A percentile compares a stretch with the other conserved stretches of the same genome.
phyloP scores from a whole-genome alignment of 2,113 vertebrate genomes.

The Accipiter cooperii region DNA sequence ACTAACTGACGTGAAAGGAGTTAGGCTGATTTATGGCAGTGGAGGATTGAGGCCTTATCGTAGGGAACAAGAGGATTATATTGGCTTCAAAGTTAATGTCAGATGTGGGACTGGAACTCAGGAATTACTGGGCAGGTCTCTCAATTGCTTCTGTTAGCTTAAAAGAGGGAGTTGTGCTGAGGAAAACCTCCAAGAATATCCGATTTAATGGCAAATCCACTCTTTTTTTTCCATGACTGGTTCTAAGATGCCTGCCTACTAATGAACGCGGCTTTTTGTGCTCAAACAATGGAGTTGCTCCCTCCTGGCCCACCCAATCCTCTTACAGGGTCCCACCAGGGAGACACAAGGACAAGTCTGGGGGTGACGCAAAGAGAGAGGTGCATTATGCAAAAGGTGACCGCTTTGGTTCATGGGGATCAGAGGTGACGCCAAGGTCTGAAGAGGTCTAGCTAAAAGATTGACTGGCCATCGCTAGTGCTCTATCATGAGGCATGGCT shows the following conservation, averaged over 20 bases:
- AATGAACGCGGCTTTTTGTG: constrained; percentile 14
- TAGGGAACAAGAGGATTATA: constrained; percentile 42
- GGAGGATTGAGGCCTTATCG: background rate
- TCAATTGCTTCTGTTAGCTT: constrained; percentile 21
- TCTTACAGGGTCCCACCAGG: constrained; percentile 19
- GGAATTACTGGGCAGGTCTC: constrained; percentile 31
- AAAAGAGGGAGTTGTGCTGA: constrained; percentile 4
- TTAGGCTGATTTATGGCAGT: constrained; percentile 8
- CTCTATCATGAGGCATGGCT: background rate
- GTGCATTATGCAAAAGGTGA: background rate
- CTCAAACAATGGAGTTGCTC: background rate
- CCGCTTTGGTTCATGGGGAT: background rate
- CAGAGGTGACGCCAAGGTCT: background rate
- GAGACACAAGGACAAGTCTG: background rate
- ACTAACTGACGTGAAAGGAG: background rate
- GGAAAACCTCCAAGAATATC: constrained; percentile 46
- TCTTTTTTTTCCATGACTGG: background rate
- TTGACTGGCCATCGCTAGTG: background rate
- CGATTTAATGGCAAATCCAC: constrained; percentile 56
- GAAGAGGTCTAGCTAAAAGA: background rate
- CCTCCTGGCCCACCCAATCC: constrained; percentile 30
- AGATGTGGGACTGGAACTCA: background rate
- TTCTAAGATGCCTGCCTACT: background rate
- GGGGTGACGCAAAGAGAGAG: background rate
- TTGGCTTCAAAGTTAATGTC: background rate